Evolutionary conservation across 1,140 invertebrate genomes (phyloP).

Genomic region (Coboldia fuscipes): DNA sequence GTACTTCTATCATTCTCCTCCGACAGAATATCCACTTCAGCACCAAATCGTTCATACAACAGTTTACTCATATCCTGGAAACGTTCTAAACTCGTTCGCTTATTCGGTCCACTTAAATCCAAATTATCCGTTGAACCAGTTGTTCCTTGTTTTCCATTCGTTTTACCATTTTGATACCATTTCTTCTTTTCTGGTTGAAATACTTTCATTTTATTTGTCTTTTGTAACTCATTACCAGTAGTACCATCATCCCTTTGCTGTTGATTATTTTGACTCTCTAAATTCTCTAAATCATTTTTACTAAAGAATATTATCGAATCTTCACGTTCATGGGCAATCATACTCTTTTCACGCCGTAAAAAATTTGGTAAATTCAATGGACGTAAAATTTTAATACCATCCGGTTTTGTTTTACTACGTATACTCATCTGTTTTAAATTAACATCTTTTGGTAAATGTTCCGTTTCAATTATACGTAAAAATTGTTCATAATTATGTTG

Average conservation of each 20-base stretch:
- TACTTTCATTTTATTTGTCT: slow-evolving; percentile 32
- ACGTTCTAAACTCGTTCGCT: slow-evolving; percentile 27
- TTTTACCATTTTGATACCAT: slow-evolving; percentile 32
- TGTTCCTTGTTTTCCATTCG: slow-evolving; percentile 23
- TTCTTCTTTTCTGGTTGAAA: slow-evolving; percentile 31
- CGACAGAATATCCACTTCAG: slow-evolving; percentile 5
- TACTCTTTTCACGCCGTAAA: slow-evolving; percentile 26
- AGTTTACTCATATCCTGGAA: slow-evolving; percentile 36
- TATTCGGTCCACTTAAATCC: slow-evolving; percentile 18
- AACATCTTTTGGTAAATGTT: slow-evolving; percentile 15
- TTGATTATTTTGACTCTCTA: slow-evolving; percentile 20
- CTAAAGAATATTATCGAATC: slow-evolving; percentile 36
- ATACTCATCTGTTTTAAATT: slow-evolving; percentile 23
- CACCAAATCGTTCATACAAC: slow-evolving; percentile 30
- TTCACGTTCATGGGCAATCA: slow-evolving; percentile 33
- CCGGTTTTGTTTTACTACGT: slow-evolving; percentile 22
- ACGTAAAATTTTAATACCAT: slow-evolving; percentile 27
- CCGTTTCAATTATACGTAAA: slow-evolving; percentile 17
- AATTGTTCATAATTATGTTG: slow-evolving; percentile 28
- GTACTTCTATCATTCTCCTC: background rate
- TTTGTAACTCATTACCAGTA: background rate
- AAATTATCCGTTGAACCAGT: slow-evolving; percentile 17
- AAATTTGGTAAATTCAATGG: slow-evolving; percentile 26
- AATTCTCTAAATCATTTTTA: slow-evolving; percentile 33
- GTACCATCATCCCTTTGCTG: slow-evolving; percentile 9